Evolutionary conservation across 1,140 invertebrate genomes (phyloP), one percentile per base, ranked within the genome.

Genomic region (Stegodyphus mimosarum): DNA sequence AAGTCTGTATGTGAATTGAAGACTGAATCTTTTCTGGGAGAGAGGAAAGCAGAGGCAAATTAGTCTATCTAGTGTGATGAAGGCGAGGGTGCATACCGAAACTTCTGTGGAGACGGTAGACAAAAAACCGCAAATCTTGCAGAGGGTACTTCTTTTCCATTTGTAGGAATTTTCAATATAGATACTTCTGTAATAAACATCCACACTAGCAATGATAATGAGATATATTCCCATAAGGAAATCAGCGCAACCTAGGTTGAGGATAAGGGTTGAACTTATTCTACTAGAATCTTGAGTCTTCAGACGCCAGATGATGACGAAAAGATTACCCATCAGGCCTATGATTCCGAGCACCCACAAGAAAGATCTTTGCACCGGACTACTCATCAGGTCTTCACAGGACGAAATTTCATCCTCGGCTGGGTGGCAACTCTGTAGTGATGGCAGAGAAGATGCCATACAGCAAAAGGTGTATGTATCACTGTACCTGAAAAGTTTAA

Each of bases 191-290:
- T 91, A 92, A 81, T 90, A 89, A 6, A 89, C 85, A 89, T 96
- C 95, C 88, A 94, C 91, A 53, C 93, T 89, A 7, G 93, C 94
- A 87, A 96, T 94, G 71, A 93, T 91, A 13, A 95, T 88, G 75
- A 96, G 90, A 90, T 96, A 96, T 70, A 95, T 89, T 2, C 95
- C 95, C 94, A 96, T 95, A n/a, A 96, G 89, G 87, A 95, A 91
- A 90, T 96, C 95, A 6, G 95, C 90, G 52, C 90, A 88, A 0
- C 90, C 91, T 66, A 92, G 87, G 64, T 91, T 91, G 3, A 91
- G 89, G 51, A 92, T 91, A 5, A 92, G 88, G 7, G 79, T 72
- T 1, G 87, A 89, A 49, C 83, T 85, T 6, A 75, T 63, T 11
- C 52, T 9, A 52, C 33, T 55, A 83, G 91, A 90, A 1, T 90